Conservation (phyloP, 2,797 vertebrate species). For the Ceyx erithaca region DNA sequence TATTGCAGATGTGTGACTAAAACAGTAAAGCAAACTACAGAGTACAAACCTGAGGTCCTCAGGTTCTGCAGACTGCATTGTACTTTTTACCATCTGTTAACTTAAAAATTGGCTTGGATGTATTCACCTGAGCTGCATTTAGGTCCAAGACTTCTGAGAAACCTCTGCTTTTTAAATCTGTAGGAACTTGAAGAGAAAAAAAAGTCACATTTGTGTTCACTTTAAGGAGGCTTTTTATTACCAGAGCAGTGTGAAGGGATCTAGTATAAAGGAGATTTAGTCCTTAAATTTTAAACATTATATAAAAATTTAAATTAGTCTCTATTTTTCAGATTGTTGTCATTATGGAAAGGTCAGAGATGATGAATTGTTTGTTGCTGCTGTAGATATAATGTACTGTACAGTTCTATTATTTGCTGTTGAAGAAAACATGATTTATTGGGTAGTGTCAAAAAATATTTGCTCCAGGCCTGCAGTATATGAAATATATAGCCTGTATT, state of each 20-base stretch:
- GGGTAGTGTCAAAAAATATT: constrained; percentile 66
- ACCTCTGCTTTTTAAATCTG: neutral
- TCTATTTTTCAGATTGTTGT: constrained; percentile 64
- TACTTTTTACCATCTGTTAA: neutral
- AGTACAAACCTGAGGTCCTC: neutral
- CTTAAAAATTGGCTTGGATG: neutral
- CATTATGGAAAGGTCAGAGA: constrained; percentile 72
- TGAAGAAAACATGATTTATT: constrained; percentile 74
- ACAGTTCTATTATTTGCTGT: constrained; percentile 71
- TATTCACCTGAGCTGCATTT: neutral
- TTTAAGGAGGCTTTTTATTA: constrained; percentile 17
- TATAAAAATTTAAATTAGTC: constrained; percentile 71
- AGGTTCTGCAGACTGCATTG: neutral
- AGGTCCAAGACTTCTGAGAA: neutral
- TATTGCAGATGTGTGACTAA: neutral
- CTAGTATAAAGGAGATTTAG: constrained; percentile 11
- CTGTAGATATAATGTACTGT: constrained; percentile 67
- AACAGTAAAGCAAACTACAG: neutral
- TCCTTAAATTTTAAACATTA: constrained; percentile 68
- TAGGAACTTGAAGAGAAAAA: neutral
- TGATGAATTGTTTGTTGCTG: constrained; percentile 73
- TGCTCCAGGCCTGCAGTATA: constrained; percentile 54
- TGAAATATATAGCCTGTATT: constrained; percentile 65
- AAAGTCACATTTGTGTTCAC: neutral
- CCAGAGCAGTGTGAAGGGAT: neutral